These are phyloP conservation scores for Coelogynopora nodosa DNA, from an alignment of 2,888 invertebrate species.

Conservation along the genomic window DNA sequence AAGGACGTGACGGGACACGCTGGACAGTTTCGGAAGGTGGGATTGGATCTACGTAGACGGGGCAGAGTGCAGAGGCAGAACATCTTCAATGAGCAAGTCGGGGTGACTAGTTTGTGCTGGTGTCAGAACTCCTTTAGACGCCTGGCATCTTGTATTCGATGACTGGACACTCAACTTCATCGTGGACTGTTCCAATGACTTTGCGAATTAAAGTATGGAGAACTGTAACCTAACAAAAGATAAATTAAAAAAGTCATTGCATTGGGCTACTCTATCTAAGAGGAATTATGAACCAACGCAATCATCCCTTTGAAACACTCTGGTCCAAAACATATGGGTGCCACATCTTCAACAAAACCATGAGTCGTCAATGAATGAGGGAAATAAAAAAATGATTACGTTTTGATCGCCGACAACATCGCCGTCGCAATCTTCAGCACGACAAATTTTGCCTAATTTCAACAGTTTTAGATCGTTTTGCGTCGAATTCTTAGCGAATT, in stretches of 20 bases:
- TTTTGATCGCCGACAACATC: too few relatives aligned
- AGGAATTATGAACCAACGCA: too few relatives aligned
- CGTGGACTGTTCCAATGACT: conserved; percentile 10
- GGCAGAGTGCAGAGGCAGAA: not conserved
- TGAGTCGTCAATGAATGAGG: conserved; percentile 9
- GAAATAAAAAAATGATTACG: conserved; percentile 1
- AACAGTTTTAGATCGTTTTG: conserved; percentile 31
- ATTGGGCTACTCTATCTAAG: too few relatives aligned
- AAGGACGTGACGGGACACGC: not conserved
- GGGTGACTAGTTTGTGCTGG: conserved; percentile 9
- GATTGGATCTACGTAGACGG: not conserved
- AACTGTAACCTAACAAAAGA: not conserved
- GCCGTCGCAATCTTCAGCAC: not conserved
- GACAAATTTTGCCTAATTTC: conserved; percentile 29
- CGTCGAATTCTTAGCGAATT: conserved; percentile 4
- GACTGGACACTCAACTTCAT: conserved; percentile 8
- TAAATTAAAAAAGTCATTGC: not conserved
- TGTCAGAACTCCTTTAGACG: conserved; percentile 17
- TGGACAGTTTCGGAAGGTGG: not conserved
- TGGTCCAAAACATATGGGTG: conserved; percentile 25
- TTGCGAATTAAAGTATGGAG: not conserved
- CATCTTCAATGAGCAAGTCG: not conserved
- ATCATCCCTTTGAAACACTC: conserved; percentile 14
- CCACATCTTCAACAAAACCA: not conserved
- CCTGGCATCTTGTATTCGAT: not conserved